phyloP scores from a whole-genome alignment of 2,797 vertebrate species.

The Myotis myotis region DNA sequence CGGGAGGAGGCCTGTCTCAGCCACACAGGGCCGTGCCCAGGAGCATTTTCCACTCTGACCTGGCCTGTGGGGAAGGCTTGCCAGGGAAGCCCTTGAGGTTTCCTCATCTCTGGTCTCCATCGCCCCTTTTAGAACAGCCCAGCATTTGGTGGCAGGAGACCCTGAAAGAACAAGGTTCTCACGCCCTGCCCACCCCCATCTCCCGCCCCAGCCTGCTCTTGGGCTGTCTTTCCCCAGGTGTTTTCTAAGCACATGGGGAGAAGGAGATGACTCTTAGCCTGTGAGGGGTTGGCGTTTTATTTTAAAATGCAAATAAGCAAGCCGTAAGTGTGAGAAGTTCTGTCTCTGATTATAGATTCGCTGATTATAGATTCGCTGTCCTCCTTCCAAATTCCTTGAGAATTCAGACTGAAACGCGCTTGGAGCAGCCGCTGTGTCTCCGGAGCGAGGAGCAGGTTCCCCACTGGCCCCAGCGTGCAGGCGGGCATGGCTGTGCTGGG shows the following conservation, averaged over 20 bases:
- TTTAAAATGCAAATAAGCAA: conserved; percentile 48
- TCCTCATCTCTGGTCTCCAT: rapidly evolving
- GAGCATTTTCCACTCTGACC: neutral
- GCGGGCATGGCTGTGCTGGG: conserved; percentile 49
- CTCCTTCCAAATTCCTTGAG: conserved; percentile 48
- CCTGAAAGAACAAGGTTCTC: neutral
- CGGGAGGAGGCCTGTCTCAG: neutral
- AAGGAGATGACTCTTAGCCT: neutral
- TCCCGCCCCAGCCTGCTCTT: rapidly evolving
- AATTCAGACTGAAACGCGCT: conserved; percentile 65
- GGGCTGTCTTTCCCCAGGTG: neutral
- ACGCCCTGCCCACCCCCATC: rapidly evolving
- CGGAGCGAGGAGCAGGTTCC: neutral
- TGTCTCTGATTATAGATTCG: conserved; percentile 63
- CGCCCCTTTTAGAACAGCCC: neutral
- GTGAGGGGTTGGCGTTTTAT: neutral
- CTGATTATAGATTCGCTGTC: conserved; percentile 58
- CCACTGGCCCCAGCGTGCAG: conserved; percentile 51
- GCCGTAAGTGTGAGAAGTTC: conserved; percentile 17
- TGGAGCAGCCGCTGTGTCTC: conserved; percentile 54
- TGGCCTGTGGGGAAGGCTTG: neutral
- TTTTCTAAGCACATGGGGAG: neutral
- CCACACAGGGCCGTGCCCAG: neutral
- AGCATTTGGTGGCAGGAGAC: neutral
- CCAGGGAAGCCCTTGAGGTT: neutral